A percentile compares a stretch with the other conserved stretches of the same genome.
phyloP scores from a whole-genome alignment of 1,140 invertebrate species.

The Euwallacea fornicatus region DNA sequence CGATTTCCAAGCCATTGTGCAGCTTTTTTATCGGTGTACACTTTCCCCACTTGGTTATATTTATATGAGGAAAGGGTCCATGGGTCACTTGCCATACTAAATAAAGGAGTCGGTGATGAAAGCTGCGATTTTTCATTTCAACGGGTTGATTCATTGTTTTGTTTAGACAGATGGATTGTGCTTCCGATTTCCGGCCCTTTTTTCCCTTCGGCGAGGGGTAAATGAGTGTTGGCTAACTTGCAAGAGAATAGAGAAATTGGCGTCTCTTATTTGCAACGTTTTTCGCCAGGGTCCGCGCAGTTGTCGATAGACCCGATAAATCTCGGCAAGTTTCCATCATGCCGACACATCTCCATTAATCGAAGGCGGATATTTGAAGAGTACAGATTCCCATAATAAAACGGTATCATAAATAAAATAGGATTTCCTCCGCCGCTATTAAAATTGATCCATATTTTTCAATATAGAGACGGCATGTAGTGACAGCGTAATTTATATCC shows the following conservation, averaged over 20 bases:
- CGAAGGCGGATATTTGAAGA: constrained; percentile 5
- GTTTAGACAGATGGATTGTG: background rate
- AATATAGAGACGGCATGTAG: constrained; percentile 31
- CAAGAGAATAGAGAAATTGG: background rate
- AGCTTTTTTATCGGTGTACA: constrained; percentile 24
- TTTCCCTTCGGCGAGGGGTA: background rate
- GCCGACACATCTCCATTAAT: constrained; percentile 15
- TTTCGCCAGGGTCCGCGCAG: background rate
- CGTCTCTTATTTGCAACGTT: too few species aligned
- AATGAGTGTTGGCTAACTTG: background rate
- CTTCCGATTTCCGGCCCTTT: background rate
- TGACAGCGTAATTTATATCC: constrained; percentile 31
- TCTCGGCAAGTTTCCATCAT: constrained; percentile 11
- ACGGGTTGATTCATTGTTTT: background rate
- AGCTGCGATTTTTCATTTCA: background rate
- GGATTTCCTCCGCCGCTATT: constrained; percentile 15
- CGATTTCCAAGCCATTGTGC: constrained; percentile 31
- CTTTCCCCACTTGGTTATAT: constrained; percentile 20
- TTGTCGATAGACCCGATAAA: constrained; percentile 3
- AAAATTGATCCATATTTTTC: constrained; percentile 35
- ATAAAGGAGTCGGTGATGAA: background rate
- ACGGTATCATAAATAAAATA: constrained; percentile 21
- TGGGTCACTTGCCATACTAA: background rate
- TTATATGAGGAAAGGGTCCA: constrained; percentile 10
- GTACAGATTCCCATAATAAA: constrained; percentile 19